A percentile compares a stretch with the other conserved stretches of the same genome.
These are phyloP conservation scores for Leptestheria dahalacensis DNA, from an alignment of 1,140 invertebrate genomes.

Conservation along the genomic window DNA sequence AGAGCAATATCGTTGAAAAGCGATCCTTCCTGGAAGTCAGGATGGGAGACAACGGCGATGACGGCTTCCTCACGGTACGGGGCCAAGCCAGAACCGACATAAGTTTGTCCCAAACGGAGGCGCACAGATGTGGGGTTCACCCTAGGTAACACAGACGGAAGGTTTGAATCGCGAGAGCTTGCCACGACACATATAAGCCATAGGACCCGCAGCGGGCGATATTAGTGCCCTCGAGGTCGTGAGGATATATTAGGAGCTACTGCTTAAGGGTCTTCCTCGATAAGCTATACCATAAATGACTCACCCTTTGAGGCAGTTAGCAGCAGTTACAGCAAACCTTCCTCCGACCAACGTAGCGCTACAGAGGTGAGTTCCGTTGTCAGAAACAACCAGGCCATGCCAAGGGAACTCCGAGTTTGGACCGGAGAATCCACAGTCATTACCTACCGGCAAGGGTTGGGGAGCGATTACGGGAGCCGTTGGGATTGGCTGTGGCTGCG, in stretches of 20 bases:
- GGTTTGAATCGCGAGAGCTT: not conserved
- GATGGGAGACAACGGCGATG: slow-evolving; percentile 49
- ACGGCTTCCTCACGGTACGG: slow-evolving; percentile 48
- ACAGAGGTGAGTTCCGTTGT: slow-evolving; percentile 40
- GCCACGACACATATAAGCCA: no score
- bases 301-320: slow-evolving; percentile 64
- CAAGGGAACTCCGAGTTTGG: slow-evolving; percentile 50
- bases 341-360: slow-evolving; percentile 56
- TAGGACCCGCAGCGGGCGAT: no score
- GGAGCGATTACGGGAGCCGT: not conserved
- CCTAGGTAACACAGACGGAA: slow-evolving; percentile 26
- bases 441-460: not conserved
- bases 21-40: slow-evolving; percentile 43
- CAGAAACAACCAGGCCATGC: slow-evolving; percentile 53
- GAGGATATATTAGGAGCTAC: no score
- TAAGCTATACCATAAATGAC: not conserved
- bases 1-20: slow-evolving; percentile 54
- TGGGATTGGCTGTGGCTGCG: slow-evolving; percentile 2
- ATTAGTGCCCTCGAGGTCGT: no score
- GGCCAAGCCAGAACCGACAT: slow-evolving; percentile 53
- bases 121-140: slow-evolving; percentile 45
- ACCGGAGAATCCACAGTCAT: slow-evolving; percentile 17
- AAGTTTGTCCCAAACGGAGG: slow-evolving; percentile 70
- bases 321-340: slow-evolving; percentile 55
- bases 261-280: no score